A percentile compares a stretch with the other conserved stretches of the same genome.
Conservation (phyloP, 2,888 invertebrate genomes). For the Thecophora atra region DNA sequence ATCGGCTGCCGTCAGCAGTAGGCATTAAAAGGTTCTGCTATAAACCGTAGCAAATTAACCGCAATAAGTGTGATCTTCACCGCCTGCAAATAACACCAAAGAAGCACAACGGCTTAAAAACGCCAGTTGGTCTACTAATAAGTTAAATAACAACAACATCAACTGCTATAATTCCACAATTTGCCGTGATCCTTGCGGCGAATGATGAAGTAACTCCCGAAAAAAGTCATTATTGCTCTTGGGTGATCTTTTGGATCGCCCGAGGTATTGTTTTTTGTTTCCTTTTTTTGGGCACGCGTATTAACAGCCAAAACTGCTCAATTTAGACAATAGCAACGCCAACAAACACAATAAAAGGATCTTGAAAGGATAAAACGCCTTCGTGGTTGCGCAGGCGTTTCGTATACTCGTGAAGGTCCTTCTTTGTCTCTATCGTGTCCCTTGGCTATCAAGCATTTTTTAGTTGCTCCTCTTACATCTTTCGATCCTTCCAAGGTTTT, state of each 20-base stretch:
- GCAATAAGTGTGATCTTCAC: conserved; percentile 40
- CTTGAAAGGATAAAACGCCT: conserved; percentile 21
- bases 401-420: neutral
- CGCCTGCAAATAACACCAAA: conserved; percentile 28
- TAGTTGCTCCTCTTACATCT: neutral
- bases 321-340: conserved; percentile 17
- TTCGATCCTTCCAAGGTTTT: too few relatives aligned
- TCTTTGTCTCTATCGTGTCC: neutral
- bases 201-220: neutral
- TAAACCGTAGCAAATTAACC: conserved; percentile 38
- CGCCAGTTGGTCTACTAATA: conserved; percentile 18
- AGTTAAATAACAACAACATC: conserved; percentile 5
- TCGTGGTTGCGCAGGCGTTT: conserved; percentile 22
- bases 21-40: conserved; percentile 24
- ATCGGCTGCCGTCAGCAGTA: neutral
- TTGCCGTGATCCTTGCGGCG: conserved; percentile 12
- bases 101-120: neutral
- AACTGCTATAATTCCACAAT: conserved; percentile 12
- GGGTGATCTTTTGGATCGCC: conserved; percentile 22
- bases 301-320: conserved; percentile 21
- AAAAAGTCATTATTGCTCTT: conserved; percentile 22
- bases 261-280: neutral
- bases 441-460: neutral
- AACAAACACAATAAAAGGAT: conserved; percentile 10
- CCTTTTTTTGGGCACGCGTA: conserved; percentile 20